These are phyloP conservation scores for Oryzias dopingdopingensis DNA, from an alignment of 2,797 vertebrate genomes.

Conservation along the genomic window DNA sequence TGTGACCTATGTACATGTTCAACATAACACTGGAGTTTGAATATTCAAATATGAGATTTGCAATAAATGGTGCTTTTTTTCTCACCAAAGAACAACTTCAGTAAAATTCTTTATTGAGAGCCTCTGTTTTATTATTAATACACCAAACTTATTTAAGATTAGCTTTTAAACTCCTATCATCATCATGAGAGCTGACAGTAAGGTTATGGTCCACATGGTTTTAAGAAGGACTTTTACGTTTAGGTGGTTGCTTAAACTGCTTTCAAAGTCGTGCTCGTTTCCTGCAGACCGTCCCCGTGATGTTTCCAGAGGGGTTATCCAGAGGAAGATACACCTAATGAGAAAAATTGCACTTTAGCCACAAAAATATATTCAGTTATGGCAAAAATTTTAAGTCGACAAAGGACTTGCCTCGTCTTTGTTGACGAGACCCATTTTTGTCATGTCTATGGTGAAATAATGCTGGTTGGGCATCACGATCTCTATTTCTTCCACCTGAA, in stretches of 20 bases:
- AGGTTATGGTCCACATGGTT: background rate
- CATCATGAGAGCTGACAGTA: too few relatives aligned
- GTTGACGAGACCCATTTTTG: conserved; percentile 88
- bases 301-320: conserved; percentile 90
- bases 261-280: conserved; percentile 72
- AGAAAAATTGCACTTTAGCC: background rate
- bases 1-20: conserved; percentile 61
- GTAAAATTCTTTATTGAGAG: background rate
- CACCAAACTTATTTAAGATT: background rate
- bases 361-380: background rate
- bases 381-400: too few relatives aligned
- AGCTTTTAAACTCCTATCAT: too few relatives aligned
- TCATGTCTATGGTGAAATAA: conserved; percentile 90
- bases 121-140: background rate
- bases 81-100: conserved; percentile 66
- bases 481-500: conserved; percentile 92
- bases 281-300: conserved; percentile 86
- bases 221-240: background rate
- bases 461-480: conserved; percentile 90
- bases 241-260: background rate
- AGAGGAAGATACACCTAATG: conserved; percentile 86
- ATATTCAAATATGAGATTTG: conserved; percentile 66
- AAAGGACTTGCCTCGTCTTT: conserved; percentile 85
- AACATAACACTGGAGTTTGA: conserved; percentile 71
- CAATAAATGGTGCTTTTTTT: conserved; percentile 81